Base-by-base conservation (phyloP, 37 sponge, comb jelly and placozoan species). In the Crambe crambe region DNA sequence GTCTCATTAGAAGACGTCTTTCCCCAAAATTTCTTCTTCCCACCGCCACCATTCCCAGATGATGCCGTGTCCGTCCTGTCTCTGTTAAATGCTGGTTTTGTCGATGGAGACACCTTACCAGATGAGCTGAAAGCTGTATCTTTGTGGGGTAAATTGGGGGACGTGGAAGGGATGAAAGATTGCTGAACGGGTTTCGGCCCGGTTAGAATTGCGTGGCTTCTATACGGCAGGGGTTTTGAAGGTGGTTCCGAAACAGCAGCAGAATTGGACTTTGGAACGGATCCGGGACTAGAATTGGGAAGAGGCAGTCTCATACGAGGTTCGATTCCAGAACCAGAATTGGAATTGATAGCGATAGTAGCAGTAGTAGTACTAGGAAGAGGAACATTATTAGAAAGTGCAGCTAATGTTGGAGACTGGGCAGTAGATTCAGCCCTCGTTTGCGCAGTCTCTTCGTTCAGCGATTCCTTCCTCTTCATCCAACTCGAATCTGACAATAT, bases 181-280 rank as follows among this genome's bases (percentile, higher is more conserved):
- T 70, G 70, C 70, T 32, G n/a, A 10, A 65, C 35, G 2, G 10
- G 2, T 9, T 65, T 65, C 1, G 66, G 66, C 5, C 10, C 34
- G 25, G 71, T 40, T 42, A 70, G 71, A 41, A 80, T 80, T 2
- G 68, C 26, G 42, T 80, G 80, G 37, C 80, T 80, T 15, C 80
- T 70, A 39, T 51, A 79, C 8, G 79, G 79, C 1, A 71, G 41
- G 2, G 71, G 71, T 47, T 47, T 6, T 15, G 51, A 47, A 12
- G 12, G 51, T 47, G 6, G 51, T 12, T 47, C 10, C 6, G 6
- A 12, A 15, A 12, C 6, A 47, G 6, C 12, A 47, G 51, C 51
- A n/a, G n/a, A n/a, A n/a, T n/a, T n/a, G n/a, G n/a, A n/a, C n/a
- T n/a, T n/a, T n/a, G n/a, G n/a, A n/a, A n/a, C n/a, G n/a, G n/a